A percentile compares a stretch with the other conserved stretches of the same genome.
These are phyloP conservation scores for Apus apus DNA, from an alignment of 2,113 vertebrate genomes.

Conservation along the genomic window DNA sequence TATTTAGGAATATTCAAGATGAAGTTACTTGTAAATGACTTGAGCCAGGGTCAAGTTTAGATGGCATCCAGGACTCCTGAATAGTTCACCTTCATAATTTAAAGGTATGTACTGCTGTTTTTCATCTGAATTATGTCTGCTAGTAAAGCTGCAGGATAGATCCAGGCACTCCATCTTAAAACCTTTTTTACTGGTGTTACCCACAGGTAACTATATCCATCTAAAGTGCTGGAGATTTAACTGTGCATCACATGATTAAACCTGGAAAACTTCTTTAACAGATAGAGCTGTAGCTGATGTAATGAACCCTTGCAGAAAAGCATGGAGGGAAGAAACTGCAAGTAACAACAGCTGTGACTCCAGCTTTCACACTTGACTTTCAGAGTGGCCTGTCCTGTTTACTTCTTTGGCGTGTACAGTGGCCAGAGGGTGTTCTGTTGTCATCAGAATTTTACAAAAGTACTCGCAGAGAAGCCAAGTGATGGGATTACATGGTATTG, in stretches of 20 bases:
- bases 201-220: not conserved
- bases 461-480: not conserved
- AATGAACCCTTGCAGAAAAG: not conserved
- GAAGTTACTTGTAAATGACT: not conserved
- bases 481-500: conserved; percentile 8
- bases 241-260: not conserved
- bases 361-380: not conserved
- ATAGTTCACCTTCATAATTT: not conserved
- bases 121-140: not conserved
- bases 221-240: not conserved
- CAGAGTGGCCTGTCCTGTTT: not conserved
- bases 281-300: not conserved
- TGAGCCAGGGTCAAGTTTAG: not conserved
- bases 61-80: not conserved
- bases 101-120: not conserved
- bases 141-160: not conserved
- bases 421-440: not conserved
- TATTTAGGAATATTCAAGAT: not conserved
- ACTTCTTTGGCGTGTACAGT: not conserved
- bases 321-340: not conserved
- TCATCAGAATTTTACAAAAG: not conserved
- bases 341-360: not conserved
- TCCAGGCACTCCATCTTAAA: not conserved
- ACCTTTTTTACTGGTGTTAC: not conserved
- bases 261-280: not conserved